phyloP scores from a whole-genome alignment of 2,888 invertebrate species.

The Prosopocoilus inquinatus region DNA sequence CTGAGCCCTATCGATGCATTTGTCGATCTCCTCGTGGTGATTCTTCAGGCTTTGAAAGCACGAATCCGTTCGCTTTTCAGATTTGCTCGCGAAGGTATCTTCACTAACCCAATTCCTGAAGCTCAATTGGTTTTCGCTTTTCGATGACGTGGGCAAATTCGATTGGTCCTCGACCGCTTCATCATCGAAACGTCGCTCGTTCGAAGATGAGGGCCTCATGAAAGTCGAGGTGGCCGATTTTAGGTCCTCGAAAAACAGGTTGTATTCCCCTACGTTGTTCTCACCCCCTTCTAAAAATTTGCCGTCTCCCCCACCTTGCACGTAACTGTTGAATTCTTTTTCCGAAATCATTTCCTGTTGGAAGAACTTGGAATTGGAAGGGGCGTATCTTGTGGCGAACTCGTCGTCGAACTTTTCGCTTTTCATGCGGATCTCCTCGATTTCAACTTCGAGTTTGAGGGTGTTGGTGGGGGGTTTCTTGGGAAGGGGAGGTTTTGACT shows the following conservation, averaged over 20 bases:
- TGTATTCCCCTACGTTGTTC: too few relatives aligned
- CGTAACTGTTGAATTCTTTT: conserved; percentile 9
- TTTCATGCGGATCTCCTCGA: conserved; percentile 12
- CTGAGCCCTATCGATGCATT: conserved; percentile 22
- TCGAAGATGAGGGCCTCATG: background rate
- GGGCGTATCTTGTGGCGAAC: conserved; percentile 2
- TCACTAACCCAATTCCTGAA: conserved; percentile 30
- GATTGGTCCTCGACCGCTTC: background rate
- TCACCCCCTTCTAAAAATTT: too few relatives aligned
- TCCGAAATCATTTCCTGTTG: conserved; percentile 15
- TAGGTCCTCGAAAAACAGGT: too few relatives aligned
- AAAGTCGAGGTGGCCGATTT: too few relatives aligned
- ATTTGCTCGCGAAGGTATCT: conserved; percentile 16
- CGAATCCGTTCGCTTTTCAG: conserved; percentile 23
- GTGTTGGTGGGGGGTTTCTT: conserved; percentile 31
- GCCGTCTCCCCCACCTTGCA: conserved; percentile 4
- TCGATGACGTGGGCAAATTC: conserved; percentile 9
- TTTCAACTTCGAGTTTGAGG: conserved; percentile 8
- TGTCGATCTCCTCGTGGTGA: conserved; percentile 25
- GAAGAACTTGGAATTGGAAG: background rate
- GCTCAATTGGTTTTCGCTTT: conserved; percentile 14
- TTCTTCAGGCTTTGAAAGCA: conserved; percentile 22
- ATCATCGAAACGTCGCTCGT: background rate
- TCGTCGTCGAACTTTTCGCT: conserved; percentile 15
- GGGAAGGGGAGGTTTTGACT: conserved; percentile 46